Conservation (phyloP, 2,797 vertebrate species). For the Microctenopoma steveboyesi region DNA sequence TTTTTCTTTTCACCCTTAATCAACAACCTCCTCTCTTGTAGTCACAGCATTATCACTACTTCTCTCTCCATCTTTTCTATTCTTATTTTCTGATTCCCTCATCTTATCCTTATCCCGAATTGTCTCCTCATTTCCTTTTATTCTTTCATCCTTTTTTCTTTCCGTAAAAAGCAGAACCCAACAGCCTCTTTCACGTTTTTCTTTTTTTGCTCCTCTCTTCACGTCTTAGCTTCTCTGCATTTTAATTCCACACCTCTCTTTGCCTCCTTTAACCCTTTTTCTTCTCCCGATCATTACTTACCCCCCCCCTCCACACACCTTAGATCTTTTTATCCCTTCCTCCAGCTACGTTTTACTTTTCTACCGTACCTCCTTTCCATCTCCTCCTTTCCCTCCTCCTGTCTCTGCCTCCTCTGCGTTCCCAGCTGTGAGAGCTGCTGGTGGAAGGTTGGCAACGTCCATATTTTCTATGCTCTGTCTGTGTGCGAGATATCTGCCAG, state of each 20-base stretch:
- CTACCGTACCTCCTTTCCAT: background rate
- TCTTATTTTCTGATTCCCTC: background rate
- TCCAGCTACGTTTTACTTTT: conserved; percentile 23
- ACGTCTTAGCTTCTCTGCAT: background rate
- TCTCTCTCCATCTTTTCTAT: background rate
- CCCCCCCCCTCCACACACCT: conserved; percentile 5
- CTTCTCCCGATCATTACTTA: conserved; percentile 1
- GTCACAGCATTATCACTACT: background rate
- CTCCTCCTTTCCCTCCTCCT: conserved; percentile 10
- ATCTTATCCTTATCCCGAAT: conserved; percentile 15
- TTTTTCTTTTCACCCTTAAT: background rate
- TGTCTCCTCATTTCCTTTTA: conserved; percentile 3
- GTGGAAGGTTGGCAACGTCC: conserved; percentile 58
- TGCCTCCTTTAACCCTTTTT: background rate
- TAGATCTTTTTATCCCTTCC: conserved; percentile 28
- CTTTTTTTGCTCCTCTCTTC: background rate
- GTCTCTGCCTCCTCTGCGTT: conserved; percentile 34
- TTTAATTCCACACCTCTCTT: background rate
- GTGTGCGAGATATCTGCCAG: conserved; percentile 46
- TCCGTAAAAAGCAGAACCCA: background rate
- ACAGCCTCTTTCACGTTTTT: background rate
- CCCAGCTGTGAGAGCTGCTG: conserved; percentile 64
- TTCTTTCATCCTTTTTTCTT: background rate
- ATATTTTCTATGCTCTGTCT: conserved; percentile 18
- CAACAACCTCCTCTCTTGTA: background rate